Evolutionary conservation across 2,797 vertebrate genomes (phyloP).

Genomic region (Miichthys miiuy): DNA sequence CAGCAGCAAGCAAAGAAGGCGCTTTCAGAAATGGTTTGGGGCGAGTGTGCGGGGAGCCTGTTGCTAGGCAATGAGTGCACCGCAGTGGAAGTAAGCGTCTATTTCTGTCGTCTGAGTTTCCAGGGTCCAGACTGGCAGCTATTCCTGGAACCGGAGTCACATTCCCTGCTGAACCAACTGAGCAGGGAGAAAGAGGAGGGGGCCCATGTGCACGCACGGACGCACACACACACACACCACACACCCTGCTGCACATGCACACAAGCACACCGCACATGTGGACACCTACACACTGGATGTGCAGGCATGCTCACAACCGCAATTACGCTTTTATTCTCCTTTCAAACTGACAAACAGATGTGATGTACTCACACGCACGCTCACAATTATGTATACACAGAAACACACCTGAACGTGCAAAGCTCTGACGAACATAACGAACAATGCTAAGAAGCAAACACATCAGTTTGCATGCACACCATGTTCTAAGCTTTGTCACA

Average conservation of each 20-base stretch:
- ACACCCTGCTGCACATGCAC: conserved; percentile 13
- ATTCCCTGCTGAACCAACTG: conserved; percentile 82
- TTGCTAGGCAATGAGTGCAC: conserved; percentile 86
- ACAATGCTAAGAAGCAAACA: conserved; percentile 33
- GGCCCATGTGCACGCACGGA: conserved; percentile 17
- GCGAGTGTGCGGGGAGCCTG: conserved; percentile 84
- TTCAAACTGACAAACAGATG: conserved; percentile 44
- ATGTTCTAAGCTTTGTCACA: conserved; percentile 36
- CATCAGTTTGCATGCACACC: conserved; percentile 27
- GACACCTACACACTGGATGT: conserved; percentile 52
- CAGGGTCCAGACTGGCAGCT: conserved; percentile 88
- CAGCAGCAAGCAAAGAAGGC: conserved; percentile 59
- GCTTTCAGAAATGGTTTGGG: conserved; percentile 78
- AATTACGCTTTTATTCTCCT: conserved; percentile 31
- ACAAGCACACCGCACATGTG: conserved; percentile 32
- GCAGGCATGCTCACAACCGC: conserved; percentile 37
- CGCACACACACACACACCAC: conserved; percentile 5
- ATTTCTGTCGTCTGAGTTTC: conserved; percentile 88
- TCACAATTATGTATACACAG: background rate
- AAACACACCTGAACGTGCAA: conserved; percentile 21
- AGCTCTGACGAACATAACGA: conserved; percentile 3
- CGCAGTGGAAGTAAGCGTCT: conserved; percentile 82
- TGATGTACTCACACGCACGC: background rate
- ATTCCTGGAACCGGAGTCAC: conserved; percentile 87
- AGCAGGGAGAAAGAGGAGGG: conserved; percentile 47